Percentiles rank a stretch among this genome's conserved stretches.
Conservation (phyloP, 2,797 vertebrate genomes). For the Enoplosus armatus region DNA sequence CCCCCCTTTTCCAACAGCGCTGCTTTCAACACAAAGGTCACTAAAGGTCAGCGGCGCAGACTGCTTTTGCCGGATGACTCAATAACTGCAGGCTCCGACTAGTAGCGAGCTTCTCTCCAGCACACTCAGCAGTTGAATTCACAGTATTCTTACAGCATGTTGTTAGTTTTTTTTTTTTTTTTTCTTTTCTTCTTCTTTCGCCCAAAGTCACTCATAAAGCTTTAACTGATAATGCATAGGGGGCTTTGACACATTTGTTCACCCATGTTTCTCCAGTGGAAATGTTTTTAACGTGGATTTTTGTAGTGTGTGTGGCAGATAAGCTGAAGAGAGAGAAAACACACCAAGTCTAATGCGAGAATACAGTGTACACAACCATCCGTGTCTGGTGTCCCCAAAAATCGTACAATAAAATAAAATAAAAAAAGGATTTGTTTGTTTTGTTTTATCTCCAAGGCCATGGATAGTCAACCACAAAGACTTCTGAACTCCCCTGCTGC, state of each 20-base stretch:
- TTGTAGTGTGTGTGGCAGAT: constrained; percentile 43
- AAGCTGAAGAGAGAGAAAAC: constrained; percentile 62
- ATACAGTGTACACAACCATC: constrained; percentile 85
- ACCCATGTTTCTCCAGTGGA: constrained; percentile 81
- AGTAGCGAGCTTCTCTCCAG: constrained; percentile 47
- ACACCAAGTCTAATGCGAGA: constrained; percentile 71
- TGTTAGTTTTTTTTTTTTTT: neutral
- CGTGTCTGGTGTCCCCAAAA: constrained; percentile 68
- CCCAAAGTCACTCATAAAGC: constrained; percentile 80
- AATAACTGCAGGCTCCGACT: constrained; percentile 51
- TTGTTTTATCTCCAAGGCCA: constrained; percentile 82
- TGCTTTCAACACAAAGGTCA: constrained; percentile 78
- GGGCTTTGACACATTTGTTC: constrained; percentile 73
- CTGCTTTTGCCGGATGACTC: constrained; percentile 55
- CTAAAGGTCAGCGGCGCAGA: constrained; percentile 74
- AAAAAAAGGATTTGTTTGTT: constrained; percentile 26
- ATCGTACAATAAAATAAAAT: constrained; percentile 58
- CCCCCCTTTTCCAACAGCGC: constrained; percentile 67
- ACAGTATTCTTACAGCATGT: constrained; percentile 84
- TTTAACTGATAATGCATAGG: constrained; percentile 84
- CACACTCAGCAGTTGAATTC: constrained; percentile 80
- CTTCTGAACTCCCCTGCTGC: constrained; percentile 72
- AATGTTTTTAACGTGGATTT: constrained; percentile 68
- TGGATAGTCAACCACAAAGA: constrained; percentile 81
- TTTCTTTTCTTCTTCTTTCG: constrained; percentile 16